These are phyloP conservation scores for Adineta ricciae DNA, from an alignment of 2,888 invertebrate genomes.

Conservation along the genomic window DNA sequence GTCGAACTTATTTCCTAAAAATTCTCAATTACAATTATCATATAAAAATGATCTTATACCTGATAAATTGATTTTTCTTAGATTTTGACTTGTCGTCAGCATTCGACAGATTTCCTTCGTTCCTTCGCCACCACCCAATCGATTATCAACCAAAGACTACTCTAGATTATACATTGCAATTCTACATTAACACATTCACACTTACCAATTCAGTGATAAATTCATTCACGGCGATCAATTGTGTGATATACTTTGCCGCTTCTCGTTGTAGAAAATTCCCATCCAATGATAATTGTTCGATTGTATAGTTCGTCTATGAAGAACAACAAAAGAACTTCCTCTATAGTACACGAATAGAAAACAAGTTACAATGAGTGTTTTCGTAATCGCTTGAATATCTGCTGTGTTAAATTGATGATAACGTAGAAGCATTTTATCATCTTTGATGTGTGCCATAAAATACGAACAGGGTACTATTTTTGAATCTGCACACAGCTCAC, in stretches of 20 bases:
- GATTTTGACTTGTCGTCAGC: constrained; percentile 41
- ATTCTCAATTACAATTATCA: constrained; percentile 40
- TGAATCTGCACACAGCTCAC: constrained; percentile 41
- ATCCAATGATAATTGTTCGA: constrained; percentile 42
- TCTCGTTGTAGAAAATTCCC: constrained; percentile 44
- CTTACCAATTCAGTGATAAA: constrained; percentile 44
- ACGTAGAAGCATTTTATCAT: constrained; percentile 42
- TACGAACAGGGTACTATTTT: constrained; percentile 44
- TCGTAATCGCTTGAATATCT: constrained; percentile 42
- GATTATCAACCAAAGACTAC: constrained; percentile 44
- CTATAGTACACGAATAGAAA: neutral
- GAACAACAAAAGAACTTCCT: neutral
- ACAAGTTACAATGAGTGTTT: constrained; percentile 35
- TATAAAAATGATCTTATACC: constrained; percentile 42
- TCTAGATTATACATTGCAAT: neutral
- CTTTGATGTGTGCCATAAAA: constrained; percentile 43
- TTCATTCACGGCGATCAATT: constrained; percentile 44
- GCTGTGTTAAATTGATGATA: constrained; percentile 42
- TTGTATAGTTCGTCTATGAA: constrained; percentile 40
- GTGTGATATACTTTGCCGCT: constrained; percentile 40
- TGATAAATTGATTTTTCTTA: constrained; percentile 42
- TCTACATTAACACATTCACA: neutral
- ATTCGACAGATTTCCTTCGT: constrained; percentile 42
- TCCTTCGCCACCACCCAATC: constrained; percentile 41
- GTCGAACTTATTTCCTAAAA: constrained; percentile 40